Evolutionary conservation across 1,140 invertebrate genomes (phyloP).

Genomic region (Ips nitidus): DNA sequence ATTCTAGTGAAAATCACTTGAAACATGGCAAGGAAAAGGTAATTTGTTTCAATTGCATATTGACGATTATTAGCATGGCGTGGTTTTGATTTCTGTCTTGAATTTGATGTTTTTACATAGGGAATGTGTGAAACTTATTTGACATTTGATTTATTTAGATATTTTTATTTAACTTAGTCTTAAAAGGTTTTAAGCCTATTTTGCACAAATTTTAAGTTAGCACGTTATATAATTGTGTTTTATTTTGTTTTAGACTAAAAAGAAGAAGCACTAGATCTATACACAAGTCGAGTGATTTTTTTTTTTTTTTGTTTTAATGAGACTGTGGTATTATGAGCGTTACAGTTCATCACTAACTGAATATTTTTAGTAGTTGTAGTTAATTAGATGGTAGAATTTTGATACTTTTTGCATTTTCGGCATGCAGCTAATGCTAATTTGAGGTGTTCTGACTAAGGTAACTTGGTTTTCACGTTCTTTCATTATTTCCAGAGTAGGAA

Average conservation of each 20-base stretch:
- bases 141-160: too few relatives aligned
- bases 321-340: not conserved
- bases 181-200: too few relatives aligned
- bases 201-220: too few relatives aligned
- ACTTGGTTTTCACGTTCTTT: slow-evolving; percentile 3
- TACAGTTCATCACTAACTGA: not conserved
- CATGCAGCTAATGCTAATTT: slow-evolving; percentile 3
- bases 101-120: slow-evolving; percentile 4
- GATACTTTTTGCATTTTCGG: slow-evolving; percentile 10
- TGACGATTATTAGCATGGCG: not conserved
- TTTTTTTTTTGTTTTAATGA: slow-evolving; percentile 12
- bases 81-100: not conserved
- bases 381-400: slow-evolving; percentile 1
- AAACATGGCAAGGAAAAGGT: slow-evolving; percentile 33
- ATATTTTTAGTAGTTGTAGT: not conserved
- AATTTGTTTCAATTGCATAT: not conserved
- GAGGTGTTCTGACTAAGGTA: too few relatives aligned
- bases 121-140: not conserved
- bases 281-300: slow-evolving; percentile 6
- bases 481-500: slow-evolving; percentile 31
- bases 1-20: slow-evolving; percentile 10
- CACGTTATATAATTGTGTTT: slow-evolving; percentile 1
- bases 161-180: too few relatives aligned
- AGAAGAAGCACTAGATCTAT: slow-evolving; percentile 31
- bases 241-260: slow-evolving; percentile 34